Evolutionary conservation across 1,140 invertebrate genomes (phyloP).

Genomic region (Battus philenor): DNA sequence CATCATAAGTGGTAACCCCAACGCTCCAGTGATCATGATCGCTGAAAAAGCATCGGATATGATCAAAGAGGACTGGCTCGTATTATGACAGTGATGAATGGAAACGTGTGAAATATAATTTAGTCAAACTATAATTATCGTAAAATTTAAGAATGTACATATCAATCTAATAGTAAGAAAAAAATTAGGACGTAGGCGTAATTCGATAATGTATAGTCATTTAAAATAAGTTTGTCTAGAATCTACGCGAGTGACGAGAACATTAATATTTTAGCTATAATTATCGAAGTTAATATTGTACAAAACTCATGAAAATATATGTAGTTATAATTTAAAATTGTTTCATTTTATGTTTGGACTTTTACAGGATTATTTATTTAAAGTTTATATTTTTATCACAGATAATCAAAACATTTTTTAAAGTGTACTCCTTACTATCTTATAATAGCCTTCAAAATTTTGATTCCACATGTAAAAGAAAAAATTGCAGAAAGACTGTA

Average conservation of each 20-base stretch:
- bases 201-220: conserved; percentile 7
- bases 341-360: too few species aligned
- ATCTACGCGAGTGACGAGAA: conserved; percentile 8
- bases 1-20: conserved; percentile 88
- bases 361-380: too few species aligned
- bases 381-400: too few species aligned
- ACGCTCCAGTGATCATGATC: conserved; percentile 87
- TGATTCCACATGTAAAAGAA: too few species aligned
- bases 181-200: background rate
- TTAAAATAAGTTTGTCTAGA: conserved; percentile 5
- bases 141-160: conserved; percentile 42
- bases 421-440: too few species aligned
- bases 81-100: conserved; percentile 54
- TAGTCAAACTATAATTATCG: too few species aligned
- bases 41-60: conserved; percentile 88
- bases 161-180: conserved; percentile 18
- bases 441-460: too few species aligned
- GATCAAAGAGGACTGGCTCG: conserved; percentile 86
- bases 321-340: background rate
- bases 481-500: too few species aligned
- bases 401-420: too few species aligned
- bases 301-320: conserved; percentile 11
- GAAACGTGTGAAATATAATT: conserved; percentile 32
- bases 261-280: background rate
- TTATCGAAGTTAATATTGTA: conserved; percentile 7